A percentile compares a stretch with the other conserved stretches of the same genome.
Conservation (phyloP, 1,140 invertebrate species). For the roundworm (Caenorhabditis elegans) region DNA sequence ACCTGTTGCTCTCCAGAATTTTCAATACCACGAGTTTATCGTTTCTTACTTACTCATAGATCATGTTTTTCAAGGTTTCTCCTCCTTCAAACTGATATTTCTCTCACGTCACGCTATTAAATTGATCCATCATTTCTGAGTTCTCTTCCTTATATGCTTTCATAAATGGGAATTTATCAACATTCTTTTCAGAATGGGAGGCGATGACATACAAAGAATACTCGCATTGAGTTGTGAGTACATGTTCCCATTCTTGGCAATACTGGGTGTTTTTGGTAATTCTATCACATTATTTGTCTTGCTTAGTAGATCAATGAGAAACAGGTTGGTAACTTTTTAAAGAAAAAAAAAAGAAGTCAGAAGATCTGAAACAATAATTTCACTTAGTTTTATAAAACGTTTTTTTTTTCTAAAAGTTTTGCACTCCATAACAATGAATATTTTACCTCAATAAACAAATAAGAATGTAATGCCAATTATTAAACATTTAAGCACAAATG, state of each 20-base stretch:
- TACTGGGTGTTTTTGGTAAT: not conserved
- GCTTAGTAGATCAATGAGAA: conserved; percentile 13
- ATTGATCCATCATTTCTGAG: not conserved
- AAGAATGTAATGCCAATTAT: too few relatives aligned
- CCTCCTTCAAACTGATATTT: not conserved
- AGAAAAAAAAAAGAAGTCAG: too few relatives aligned
- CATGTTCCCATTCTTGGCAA: not conserved
- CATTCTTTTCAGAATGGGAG: not conserved
- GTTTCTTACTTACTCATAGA: not conserved
- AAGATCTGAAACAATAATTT: too few relatives aligned
- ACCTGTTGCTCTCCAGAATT: not conserved
- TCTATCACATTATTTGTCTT: not conserved
- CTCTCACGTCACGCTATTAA: not conserved
- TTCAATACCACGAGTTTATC: not conserved
- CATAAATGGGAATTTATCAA: not conserved
- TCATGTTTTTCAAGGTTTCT: not conserved
- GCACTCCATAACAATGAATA: too few relatives aligned
- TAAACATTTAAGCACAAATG: not conserved
- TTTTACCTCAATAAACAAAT: too few relatives aligned
- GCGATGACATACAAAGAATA: not conserved
- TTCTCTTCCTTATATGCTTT: not conserved
- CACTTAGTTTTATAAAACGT: too few relatives aligned
- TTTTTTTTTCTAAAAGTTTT: too few relatives aligned
- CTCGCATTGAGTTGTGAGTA: not conserved
- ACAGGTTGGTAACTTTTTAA: not conserved